Conservation (phyloP, 2,888 invertebrate species). For the Heterodera filipjevi region DNA sequence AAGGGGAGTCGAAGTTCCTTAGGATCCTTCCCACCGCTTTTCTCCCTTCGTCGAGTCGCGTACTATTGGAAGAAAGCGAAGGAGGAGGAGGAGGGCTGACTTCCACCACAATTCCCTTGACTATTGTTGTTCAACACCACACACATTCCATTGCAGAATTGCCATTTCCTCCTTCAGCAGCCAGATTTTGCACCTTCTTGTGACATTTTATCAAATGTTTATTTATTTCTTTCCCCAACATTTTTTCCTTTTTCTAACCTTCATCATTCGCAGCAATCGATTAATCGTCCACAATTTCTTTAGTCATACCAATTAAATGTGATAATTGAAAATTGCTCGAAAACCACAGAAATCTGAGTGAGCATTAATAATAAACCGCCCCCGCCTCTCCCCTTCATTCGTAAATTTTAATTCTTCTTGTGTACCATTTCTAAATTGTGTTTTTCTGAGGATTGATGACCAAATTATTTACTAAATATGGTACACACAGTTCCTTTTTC, state of each 20-base stretch:
- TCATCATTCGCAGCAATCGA: neutral
- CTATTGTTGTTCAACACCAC: constrained; percentile 9
- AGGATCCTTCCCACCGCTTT: neutral
- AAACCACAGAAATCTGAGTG: neutral
- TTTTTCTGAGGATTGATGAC: too few species aligned
- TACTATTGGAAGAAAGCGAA: neutral
- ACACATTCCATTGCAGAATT: neutral
- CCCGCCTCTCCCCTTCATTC: neutral
- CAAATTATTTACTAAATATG: too few species aligned
- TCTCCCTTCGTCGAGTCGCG: neutral
- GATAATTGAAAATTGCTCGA: neutral
- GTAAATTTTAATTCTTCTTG: neutral
- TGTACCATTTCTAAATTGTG: too few species aligned
- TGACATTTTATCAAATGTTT: neutral
- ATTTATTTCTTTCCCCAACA: neutral
- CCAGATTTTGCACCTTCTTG: neutral
- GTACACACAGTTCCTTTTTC: too few species aligned
- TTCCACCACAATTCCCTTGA: neutral
- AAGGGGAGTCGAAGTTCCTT: neutral
- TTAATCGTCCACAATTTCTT: neutral
- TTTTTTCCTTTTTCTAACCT: neutral
- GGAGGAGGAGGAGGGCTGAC: neutral
- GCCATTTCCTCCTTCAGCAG: neutral
- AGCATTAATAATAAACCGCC: neutral
- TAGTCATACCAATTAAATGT: neutral